phyloP scores from a whole-genome alignment of 2,797 vertebrate genomes.

The Pseudochirops corinnae region DNA sequence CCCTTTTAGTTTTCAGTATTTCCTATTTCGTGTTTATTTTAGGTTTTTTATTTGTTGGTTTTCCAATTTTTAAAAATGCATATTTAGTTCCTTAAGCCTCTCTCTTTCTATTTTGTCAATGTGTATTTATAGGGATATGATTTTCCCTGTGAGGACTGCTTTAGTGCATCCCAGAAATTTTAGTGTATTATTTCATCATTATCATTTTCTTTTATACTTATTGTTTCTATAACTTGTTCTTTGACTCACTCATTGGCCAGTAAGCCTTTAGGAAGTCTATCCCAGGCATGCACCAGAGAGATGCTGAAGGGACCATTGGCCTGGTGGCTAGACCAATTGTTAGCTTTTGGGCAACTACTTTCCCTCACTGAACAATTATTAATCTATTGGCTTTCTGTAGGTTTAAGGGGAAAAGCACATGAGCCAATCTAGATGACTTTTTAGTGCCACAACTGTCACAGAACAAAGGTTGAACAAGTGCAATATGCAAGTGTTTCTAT shows the following conservation, averaged over 20 bases:
- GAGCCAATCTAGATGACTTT: not conserved
- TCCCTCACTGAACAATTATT: not conserved
- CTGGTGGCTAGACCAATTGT: not conserved
- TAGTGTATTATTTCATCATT: not conserved
- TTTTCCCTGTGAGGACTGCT: not conserved
- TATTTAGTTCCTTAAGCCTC: not conserved
- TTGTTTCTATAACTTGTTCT: not conserved
- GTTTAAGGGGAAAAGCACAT: not conserved
- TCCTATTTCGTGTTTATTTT: not conserved
- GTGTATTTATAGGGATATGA: not conserved
- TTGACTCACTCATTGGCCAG: not conserved
- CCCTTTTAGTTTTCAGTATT: not conserved
- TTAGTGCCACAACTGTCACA: not conserved
- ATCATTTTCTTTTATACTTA: not conserved
- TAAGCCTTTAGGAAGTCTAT: not conserved
- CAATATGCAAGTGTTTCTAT: slow-evolving; percentile 41
- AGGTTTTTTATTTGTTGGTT: not conserved
- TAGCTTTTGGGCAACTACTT: not conserved
- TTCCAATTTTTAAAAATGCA: not conserved
- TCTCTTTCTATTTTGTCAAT: not conserved
- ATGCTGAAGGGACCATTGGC: not conserved
- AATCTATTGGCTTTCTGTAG: not conserved
- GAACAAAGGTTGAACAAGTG: slow-evolving; percentile 1
- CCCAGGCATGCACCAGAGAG: not conserved
- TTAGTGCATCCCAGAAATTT: not conserved